phyloP scores from a whole-genome alignment of 2,797 vertebrate genomes.

The Thamnophis elegans region DNA sequence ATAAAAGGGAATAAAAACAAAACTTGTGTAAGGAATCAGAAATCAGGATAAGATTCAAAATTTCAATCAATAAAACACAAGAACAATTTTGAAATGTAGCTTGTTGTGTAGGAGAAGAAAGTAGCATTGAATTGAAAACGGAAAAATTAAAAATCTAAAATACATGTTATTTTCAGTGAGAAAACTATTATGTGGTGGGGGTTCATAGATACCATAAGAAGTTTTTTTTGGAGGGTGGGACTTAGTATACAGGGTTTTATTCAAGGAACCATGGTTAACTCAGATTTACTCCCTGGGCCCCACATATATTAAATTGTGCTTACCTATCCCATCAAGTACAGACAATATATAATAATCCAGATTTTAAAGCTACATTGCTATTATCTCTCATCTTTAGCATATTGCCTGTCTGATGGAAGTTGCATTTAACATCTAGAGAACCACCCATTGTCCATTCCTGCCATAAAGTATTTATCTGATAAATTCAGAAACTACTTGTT shows the following conservation, averaged over 20 bases:
- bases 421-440: not conserved
- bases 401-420: not conserved
- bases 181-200: not conserved
- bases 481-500: not conserved
- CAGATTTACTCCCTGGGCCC: not conserved
- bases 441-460: not conserved
- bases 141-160: not conserved
- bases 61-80: not conserved
- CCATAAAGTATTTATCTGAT: not conserved
- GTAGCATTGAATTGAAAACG: not conserved
- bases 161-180: not conserved
- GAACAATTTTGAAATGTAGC: not conserved
- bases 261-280: not conserved
- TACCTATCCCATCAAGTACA: not conserved
- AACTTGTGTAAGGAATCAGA: not conserved
- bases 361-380: not conserved
- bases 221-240: not conserved
- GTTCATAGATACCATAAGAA: not conserved
- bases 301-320: not conserved
- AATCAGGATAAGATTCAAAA: not conserved
- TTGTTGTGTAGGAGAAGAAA: not conserved
- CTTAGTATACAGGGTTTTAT: not conserved
- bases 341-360: not conserved
- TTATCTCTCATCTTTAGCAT: not conserved
- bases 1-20: not conserved